A percentile compares a stretch with the other conserved stretches of the same genome.
These are phyloP conservation scores for Dendrolimus punctatus DNA, from an alignment of 1,140 invertebrate genomes.

Conservation along the genomic window DNA sequence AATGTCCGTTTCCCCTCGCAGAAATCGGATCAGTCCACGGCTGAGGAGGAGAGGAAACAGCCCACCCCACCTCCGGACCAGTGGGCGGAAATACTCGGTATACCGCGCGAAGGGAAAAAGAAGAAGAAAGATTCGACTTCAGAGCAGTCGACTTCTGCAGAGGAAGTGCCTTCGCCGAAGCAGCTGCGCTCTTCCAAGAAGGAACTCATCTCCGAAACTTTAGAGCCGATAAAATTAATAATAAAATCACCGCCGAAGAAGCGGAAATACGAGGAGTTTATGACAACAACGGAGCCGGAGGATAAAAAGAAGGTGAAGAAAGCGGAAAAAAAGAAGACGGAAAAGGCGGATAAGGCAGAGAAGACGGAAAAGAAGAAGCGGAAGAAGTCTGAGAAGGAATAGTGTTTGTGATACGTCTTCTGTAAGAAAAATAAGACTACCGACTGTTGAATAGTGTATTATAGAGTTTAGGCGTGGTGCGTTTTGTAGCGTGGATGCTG, in stretches of 20 bases:
- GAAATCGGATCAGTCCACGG: slow-evolving; percentile 32
- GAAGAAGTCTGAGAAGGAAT: slow-evolving; percentile 62
- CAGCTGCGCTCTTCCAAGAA: slow-evolving; percentile 50
- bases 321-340: slow-evolving; percentile 32
- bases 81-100: slow-evolving; percentile 63
- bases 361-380: slow-evolving; percentile 38
- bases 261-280: slow-evolving; percentile 37
- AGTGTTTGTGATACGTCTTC: slow-evolving; percentile 60
- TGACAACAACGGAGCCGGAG: slow-evolving; percentile 33
- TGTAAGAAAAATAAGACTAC: slow-evolving; percentile 18
- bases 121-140: slow-evolving; percentile 15
- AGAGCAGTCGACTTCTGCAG: slow-evolving; percentile 20
- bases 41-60: slow-evolving; percentile 47
- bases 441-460: too few species aligned
- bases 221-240: slow-evolving; percentile 23
- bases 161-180: slow-evolving; percentile 35
- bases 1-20: slow-evolving; percentile 27
- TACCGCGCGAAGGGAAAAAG: slow-evolving; percentile 37
- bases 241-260: slow-evolving; percentile 52
- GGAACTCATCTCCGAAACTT: slow-evolving; percentile 26
- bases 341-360: background rate
- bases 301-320: slow-evolving; percentile 20
- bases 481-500: too few species aligned
- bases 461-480: too few species aligned
- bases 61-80: slow-evolving; percentile 58